Conservation (phyloP, 2,888 invertebrate genomes). For the Hemithea aestivaria region DNA sequence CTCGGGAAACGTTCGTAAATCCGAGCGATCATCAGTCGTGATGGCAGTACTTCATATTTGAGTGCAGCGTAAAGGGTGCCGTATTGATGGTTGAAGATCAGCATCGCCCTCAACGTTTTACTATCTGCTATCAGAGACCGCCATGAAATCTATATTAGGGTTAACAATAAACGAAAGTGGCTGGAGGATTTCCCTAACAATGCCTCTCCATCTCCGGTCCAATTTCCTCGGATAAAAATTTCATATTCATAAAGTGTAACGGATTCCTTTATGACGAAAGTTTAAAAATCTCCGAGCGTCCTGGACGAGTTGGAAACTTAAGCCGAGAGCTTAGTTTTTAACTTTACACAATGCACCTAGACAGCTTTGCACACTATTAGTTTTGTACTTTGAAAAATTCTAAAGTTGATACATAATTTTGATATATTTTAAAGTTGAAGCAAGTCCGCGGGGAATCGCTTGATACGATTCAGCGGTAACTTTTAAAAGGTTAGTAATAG, state of each 20-base stretch:
- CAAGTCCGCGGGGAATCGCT: slow-evolving; percentile 15
- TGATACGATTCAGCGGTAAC: slow-evolving; percentile 16
- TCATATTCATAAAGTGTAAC: slow-evolving; percentile 63
- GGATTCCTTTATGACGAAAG: slow-evolving; percentile 66
- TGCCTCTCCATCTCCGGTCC: slow-evolving; percentile 27
- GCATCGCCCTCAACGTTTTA: no score
- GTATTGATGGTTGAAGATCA: slow-evolving; percentile 5
- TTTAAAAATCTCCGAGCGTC: slow-evolving; percentile 58
- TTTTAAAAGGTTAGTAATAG: slow-evolving; percentile 21
- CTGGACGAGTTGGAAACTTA: slow-evolving; percentile 30
- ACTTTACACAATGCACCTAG: slow-evolving; percentile 42
- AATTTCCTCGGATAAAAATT: slow-evolving; percentile 46
- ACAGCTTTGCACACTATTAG: slow-evolving; percentile 49
- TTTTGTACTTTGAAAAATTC: slow-evolving; percentile 41
- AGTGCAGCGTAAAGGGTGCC: no score
- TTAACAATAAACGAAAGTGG: slow-evolving; percentile 1
- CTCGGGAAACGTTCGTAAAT: no score
- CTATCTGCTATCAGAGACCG: no score
- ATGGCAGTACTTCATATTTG: no score
- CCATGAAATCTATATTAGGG: no score
- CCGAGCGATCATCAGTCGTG: no score
- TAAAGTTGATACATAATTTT: slow-evolving; percentile 28
- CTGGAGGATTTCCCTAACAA: neutral
- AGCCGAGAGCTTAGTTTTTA: slow-evolving; percentile 38
- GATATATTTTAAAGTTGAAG: slow-evolving; percentile 20